Evolutionary conservation across 2,797 vertebrate genomes (phyloP), one percentile per base, ranked within the genome.

Genomic region (Ceryle rudis): DNA sequence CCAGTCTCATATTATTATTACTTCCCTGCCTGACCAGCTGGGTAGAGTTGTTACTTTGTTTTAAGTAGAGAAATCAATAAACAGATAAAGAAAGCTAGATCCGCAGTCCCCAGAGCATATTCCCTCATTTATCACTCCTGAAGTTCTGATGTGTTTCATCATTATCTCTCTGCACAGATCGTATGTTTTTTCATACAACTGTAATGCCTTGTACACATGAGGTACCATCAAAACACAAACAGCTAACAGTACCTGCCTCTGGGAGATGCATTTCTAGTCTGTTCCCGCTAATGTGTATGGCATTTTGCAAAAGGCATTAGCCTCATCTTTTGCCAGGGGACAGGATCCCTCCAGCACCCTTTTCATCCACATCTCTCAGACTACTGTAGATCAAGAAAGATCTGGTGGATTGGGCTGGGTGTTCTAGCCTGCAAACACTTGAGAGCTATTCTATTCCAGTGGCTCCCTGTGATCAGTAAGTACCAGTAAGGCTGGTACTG

Each of bases 61-160:
- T 92, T 31, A 78, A 89, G 65, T 23, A 81, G 29, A 89, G 29
- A 81, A 87, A 92, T 90, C 94, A 91, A 96, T 94, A 79, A 89
- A 41, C 54, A 37, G 33, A 16, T 46, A 75, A 86, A 91, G 54
- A 39, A 92, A 81, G n/a, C 75, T 92, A 69, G 35, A 86, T 42
- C 33, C 47, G 49, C 21, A n/a, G 19, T 92, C 61, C 85, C 85
- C 52, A 58, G 84, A 93, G 82, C 7, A 52, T 66, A 62, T 44
- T 81, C 35, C 25, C 20, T 82, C 66, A 61, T 94, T 91, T 92
- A 88, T 90, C 89, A 88, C 54, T 65, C 52, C 46, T 75, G 80
- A 78, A 86, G 46, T 81, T 96, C 82, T 95, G 52, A 94, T 69
- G 71, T 28, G 49, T 83, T 89, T 67, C 46, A 35, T 87, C 52